These are phyloP conservation scores for Sphenodon punctatus DNA, from an alignment of 2,797 vertebrate genomes.

Conservation along the genomic window DNA sequence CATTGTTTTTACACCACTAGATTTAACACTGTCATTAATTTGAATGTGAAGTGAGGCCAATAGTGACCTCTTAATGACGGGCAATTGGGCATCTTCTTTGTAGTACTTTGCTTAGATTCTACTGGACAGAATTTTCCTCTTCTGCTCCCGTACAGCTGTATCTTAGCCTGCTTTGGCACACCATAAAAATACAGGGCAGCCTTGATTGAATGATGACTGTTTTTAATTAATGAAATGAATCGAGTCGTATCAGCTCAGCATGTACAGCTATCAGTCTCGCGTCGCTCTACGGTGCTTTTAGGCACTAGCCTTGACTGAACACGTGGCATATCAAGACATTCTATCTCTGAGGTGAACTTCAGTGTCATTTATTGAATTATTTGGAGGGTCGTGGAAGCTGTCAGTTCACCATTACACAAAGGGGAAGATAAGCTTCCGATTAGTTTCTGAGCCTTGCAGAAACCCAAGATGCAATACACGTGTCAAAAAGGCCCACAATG, in stretches of 20 bases:
- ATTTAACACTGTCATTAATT: neutral
- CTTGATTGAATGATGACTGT: neutral
- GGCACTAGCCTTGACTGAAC: neutral
- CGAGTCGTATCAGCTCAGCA: neutral
- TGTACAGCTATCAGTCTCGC: neutral
- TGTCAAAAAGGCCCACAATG: conserved; percentile 40
- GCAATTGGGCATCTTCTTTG: neutral
- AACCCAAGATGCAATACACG: conserved; percentile 42
- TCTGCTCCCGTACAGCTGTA: neutral
- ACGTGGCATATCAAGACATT: conserved; percentile 19
- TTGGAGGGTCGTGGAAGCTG: conserved; percentile 46
- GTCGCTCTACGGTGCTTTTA: conserved; percentile 5
- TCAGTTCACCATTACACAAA: conserved; percentile 55
- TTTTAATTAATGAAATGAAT: conserved; percentile 24
- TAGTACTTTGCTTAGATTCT: neutral
- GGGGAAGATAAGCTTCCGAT: conserved; percentile 59
- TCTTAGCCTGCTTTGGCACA: neutral
- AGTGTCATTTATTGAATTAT: conserved; percentile 51
- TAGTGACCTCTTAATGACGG: neutral
- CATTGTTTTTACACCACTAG: too few relatives aligned
- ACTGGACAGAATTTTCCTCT: neutral
- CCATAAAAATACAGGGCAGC: neutral
- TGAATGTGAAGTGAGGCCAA: neutral
- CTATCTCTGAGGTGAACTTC: conserved; percentile 31
- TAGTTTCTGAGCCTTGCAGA: conserved; percentile 31